Conservation (phyloP, 1,140 invertebrate genomes). For the Halictus rubicundus region DNA sequence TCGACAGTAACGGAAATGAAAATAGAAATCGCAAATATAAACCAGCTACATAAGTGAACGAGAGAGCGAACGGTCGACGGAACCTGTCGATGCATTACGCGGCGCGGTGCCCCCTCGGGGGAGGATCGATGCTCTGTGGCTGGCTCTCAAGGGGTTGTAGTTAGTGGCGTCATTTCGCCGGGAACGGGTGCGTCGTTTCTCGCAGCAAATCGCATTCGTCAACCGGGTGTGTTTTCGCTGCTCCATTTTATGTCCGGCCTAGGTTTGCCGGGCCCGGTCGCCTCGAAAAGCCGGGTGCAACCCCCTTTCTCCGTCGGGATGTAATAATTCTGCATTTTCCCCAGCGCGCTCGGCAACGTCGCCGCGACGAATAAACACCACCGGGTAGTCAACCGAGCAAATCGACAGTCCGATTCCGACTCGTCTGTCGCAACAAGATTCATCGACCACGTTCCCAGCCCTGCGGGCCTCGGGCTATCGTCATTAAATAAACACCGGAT, state of each 20-base stretch:
- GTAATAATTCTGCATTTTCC: slow-evolving; percentile 65
- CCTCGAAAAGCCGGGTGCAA: slow-evolving; percentile 34
- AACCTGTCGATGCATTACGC: slow-evolving; percentile 25
- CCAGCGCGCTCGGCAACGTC: slow-evolving; percentile 48
- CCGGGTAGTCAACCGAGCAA: slow-evolving; percentile 39
- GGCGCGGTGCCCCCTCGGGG: background rate
- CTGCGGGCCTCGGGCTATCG: background rate
- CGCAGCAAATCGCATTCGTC: slow-evolving; percentile 65
- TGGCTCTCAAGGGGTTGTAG: slow-evolving; percentile 41
- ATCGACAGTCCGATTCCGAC: slow-evolving; percentile 50
- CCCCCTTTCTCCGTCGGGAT: slow-evolving; percentile 40
- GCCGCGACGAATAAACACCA: slow-evolving; percentile 54
- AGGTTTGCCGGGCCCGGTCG: slow-evolving; percentile 23
- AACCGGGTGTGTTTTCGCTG: slow-evolving; percentile 49
- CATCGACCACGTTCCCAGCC: slow-evolving; percentile 6
- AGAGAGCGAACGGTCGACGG: background rate
- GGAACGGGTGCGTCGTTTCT: slow-evolving; percentile 50
- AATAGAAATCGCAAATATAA: slow-evolving; percentile 20
- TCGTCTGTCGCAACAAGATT: slow-evolving; percentile 46
- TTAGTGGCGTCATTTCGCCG: slow-evolving; percentile 59
- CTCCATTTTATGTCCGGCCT: slow-evolving; percentile 49
- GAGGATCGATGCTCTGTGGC: slow-evolving; percentile 38
- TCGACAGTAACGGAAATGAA: background rate
- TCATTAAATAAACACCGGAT: slow-evolving; percentile 27
- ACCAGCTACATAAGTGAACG: slow-evolving; percentile 17